Evolutionary conservation across 2,113 vertebrate genomes (phyloP).

Genomic region (Takifugu flavidus): DNA sequence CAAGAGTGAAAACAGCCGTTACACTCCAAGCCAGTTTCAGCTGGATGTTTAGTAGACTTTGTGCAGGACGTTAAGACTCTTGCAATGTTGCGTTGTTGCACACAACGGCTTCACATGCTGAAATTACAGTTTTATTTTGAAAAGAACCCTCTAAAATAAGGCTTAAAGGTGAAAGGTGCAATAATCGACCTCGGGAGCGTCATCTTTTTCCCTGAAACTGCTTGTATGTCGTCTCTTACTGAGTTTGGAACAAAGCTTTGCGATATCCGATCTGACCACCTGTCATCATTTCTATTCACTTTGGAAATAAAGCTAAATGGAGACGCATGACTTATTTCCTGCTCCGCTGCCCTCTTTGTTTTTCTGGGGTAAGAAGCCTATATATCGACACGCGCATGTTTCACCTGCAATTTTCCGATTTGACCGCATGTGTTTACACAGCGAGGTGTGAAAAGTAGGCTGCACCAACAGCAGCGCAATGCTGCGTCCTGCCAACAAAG

Average conservation of each 20-base stretch:
- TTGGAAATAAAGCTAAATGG: conserved; percentile 69
- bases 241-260: conserved; percentile 42
- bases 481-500: conserved; percentile 32
- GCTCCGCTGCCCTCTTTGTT: background rate
- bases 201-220: conserved; percentile 33
- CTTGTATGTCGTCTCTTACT: conserved; percentile 28
- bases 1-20: background rate
- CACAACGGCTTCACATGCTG: conserved; percentile 39
- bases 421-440: conserved; percentile 20
- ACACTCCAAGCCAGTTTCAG: conserved; percentile 5
- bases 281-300: conserved; percentile 51
- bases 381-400: background rate
- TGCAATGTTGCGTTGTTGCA: conserved; percentile 11
- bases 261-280: conserved; percentile 53
- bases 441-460: conserved; percentile 44
- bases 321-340: conserved; percentile 23
- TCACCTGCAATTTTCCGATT: background rate
- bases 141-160: conserved; percentile 20
- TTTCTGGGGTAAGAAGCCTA: background rate
- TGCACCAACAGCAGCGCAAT: conserved; percentile 21
- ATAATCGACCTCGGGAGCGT: conserved; percentile 35
- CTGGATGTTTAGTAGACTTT: conserved; percentile 22
- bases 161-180: conserved; percentile 52
- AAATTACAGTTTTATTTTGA: conserved; percentile 47
- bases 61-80: conserved; percentile 21